A percentile compares a stretch with the other conserved stretches of the same genome.
Conservation (phyloP, 2,797 vertebrate genomes). For the Clamator glandarius region DNA sequence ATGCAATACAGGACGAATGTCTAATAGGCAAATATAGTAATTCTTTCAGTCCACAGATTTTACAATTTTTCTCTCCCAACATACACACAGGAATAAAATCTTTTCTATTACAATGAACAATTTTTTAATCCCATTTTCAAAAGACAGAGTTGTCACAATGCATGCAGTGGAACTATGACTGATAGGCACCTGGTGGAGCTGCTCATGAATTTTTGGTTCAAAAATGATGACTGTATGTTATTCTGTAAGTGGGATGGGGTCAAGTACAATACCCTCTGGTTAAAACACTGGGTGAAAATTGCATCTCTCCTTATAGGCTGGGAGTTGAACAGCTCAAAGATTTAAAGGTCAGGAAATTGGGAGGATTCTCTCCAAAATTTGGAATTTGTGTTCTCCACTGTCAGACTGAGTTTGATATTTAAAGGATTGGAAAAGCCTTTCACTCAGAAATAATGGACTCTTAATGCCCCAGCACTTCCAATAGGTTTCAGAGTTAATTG, state of each 20-base stretch:
- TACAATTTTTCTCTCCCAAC: neutral
- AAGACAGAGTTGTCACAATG: neutral
- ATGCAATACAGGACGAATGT: neutral
- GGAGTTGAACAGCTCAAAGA: neutral
- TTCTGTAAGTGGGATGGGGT: neutral
- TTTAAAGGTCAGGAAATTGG: constrained; percentile 35
- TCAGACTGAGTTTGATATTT: constrained; percentile 24
- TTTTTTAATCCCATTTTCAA: neutral
- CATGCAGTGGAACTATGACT: neutral
- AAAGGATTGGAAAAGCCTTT: neutral
- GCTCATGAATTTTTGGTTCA: neutral
- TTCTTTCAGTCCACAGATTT: neutral
- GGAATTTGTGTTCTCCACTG: neutral
- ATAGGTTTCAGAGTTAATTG: constrained; percentile 1
- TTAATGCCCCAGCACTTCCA: neutral
- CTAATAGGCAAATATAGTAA: neutral
- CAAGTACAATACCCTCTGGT: neutral
- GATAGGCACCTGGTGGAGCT: fast-evolving
- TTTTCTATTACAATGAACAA: neutral
- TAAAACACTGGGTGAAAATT: neutral
- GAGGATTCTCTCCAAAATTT: constrained; percentile 13
- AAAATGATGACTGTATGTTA: neutral
- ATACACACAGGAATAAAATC: neutral
- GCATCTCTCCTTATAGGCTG: neutral
- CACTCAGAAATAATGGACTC: neutral